A percentile compares a stretch with the other conserved stretches of the same genome.
These are phyloP conservation scores for Acronicta alni DNA, from an alignment of 2,888 invertebrate genomes.

Conservation along the genomic window DNA sequence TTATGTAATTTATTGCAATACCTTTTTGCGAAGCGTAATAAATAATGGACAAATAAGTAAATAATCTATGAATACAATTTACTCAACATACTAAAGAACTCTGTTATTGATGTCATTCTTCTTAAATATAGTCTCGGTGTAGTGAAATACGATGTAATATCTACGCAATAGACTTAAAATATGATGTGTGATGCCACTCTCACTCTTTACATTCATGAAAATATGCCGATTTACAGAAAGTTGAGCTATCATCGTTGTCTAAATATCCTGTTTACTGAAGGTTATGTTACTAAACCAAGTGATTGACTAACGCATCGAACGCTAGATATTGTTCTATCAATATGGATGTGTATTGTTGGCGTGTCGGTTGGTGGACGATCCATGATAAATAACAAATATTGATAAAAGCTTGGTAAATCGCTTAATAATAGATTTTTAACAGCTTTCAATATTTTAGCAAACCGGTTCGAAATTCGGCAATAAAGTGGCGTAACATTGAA, in stretches of 20 bases:
- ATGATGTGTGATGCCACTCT: neutral
- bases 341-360: slow-evolving; percentile 5
- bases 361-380: too few relatives aligned
- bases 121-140: neutral
- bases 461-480: neutral
- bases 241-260: slow-evolving; percentile 25
- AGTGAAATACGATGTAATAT: neutral
- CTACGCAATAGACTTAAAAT: neutral
- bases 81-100: slow-evolving; percentile 7
- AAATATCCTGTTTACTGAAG: slow-evolving; percentile 55
- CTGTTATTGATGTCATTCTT: slow-evolving; percentile 1
- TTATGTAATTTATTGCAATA: slow-evolving; percentile 24
- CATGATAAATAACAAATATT: too few relatives aligned
- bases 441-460: neutral
- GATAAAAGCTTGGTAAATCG: too few relatives aligned
- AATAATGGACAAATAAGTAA: slow-evolving; percentile 2
- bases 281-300: slow-evolving; percentile 26
- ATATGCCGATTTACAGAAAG: slow-evolving; percentile 5
- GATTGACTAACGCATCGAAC: slow-evolving; percentile 23
- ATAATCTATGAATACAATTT: slow-evolving; percentile 10
- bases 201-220: slow-evolving; percentile 3
- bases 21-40: slow-evolving; percentile 1
- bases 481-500: slow-evolving; percentile 10
- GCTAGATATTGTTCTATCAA: slow-evolving; percentile 13
- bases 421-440: too few relatives aligned